Evolutionary conservation across 1,140 invertebrate species (phyloP).

Genomic region (Zaprionus davidi): DNA sequence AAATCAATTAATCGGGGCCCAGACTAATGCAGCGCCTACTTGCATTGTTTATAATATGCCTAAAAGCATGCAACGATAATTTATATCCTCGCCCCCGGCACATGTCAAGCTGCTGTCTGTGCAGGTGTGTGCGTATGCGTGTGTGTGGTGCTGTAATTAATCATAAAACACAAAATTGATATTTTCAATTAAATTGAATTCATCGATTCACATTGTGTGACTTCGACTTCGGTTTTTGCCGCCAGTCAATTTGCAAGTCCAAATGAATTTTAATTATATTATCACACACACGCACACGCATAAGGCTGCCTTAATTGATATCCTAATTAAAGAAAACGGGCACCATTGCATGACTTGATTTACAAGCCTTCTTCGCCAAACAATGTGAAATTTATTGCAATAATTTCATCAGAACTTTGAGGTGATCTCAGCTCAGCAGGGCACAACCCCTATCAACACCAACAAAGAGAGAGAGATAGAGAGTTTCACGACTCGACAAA

Average conservation of each 20-base stretch:
- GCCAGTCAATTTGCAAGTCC: conserved; percentile 36
- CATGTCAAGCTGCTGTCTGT: conserved; percentile 3
- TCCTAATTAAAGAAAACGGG: conserved; percentile 71
- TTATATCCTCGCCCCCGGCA: conserved; percentile 14
- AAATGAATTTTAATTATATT: conserved; percentile 73
- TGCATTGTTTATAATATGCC: background rate
- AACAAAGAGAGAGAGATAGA: too few species aligned
- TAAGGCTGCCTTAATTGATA: conserved; percentile 58
- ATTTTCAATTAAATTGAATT: conserved; percentile 62
- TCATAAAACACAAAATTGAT: conserved; percentile 49
- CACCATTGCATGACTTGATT: conserved; percentile 29
- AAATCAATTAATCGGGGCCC: background rate
- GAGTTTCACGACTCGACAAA: conserved; percentile 84
- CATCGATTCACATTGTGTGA: conserved; percentile 37
- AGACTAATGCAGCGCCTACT: background rate
- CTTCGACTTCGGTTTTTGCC: conserved; percentile 16
- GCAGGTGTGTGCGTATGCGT: conserved; percentile 7
- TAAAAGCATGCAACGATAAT: conserved; percentile 16
- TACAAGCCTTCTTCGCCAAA: conserved; percentile 12
- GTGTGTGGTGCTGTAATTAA: conserved; percentile 46
- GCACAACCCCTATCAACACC: background rate
- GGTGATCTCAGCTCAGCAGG: background rate
- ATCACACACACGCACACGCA: conserved; percentile 43
- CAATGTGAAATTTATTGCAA: background rate
- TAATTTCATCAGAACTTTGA: conserved; percentile 2